Evolutionary conservation across 92 coral and sea anemone genomes (phyloP).

Genomic region (Zoanthus gigantus): DNA sequence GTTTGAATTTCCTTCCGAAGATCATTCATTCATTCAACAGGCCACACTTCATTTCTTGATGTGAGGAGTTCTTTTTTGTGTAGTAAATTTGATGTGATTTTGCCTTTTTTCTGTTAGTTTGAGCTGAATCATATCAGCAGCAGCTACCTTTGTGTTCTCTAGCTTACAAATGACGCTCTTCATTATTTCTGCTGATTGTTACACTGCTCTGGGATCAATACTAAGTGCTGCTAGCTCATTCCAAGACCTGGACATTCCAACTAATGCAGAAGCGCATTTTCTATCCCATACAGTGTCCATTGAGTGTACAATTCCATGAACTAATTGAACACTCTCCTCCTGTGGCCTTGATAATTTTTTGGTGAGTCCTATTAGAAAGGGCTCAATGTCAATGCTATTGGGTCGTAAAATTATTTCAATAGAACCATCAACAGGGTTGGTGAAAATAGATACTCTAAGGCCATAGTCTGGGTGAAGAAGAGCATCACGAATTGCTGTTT

Average conservation of each 20-base stretch:
- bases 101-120: constrained; percentile 50
- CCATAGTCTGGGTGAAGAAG: constrained; percentile 66
- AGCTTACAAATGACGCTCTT: constrained; percentile 42
- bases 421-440: constrained; percentile 36
- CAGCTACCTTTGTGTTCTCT: constrained; percentile 54
- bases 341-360: constrained; percentile 40
- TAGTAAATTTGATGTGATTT: constrained; percentile 44
- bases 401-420: constrained; percentile 62
- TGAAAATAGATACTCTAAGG: constrained; percentile 59
- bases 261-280: constrained; percentile 59
- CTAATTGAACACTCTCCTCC: constrained; percentile 55
- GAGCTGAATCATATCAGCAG: constrained; percentile 61
- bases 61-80: constrained; percentile 45
- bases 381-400: constrained; percentile 52
- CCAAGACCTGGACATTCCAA: constrained; percentile 59
- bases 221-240: constrained; percentile 52
- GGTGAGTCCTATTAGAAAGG: constrained; percentile 49
- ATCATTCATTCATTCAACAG: constrained; percentile 45
- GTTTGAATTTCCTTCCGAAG: constrained; percentile 37
- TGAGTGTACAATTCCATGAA: constrained; percentile 23
- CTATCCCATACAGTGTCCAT: constrained; percentile 63
- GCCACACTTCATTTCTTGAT: constrained; percentile 53
- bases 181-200: constrained; percentile 53
- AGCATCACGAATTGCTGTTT: constrained; percentile 67
- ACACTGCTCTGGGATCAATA: constrained; percentile 52